Evolutionary conservation across 1,140 invertebrate genomes (phyloP).

Genomic region (Apis dorsata): DNA sequence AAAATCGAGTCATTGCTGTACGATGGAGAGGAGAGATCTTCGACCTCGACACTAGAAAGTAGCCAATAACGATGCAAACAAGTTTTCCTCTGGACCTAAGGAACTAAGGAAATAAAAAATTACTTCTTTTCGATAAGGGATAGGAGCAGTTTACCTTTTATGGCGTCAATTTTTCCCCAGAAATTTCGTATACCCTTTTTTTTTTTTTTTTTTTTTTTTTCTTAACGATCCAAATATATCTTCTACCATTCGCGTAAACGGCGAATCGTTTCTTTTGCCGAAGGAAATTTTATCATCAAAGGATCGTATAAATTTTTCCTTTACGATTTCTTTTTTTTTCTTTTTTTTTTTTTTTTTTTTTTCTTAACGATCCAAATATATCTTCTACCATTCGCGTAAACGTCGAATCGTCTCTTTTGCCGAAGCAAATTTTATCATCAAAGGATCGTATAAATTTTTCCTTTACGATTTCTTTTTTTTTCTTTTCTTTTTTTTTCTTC

Average conservation of each 20-base stretch:
- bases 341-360: too few species aligned
- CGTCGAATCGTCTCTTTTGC: too few species aligned
- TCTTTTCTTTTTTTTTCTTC: too few species aligned
- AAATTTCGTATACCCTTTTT: neutral
- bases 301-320: neutral
- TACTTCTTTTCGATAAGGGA: conserved; percentile 11
- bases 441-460: neutral
- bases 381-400: neutral
- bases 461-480: too few species aligned
- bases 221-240: neutral
- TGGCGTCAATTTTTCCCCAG: neutral
- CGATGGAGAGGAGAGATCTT: neutral
- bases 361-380: neutral
- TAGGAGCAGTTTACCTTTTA: neutral
- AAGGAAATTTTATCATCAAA: neutral
- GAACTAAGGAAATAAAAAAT: conserved; percentile 3
- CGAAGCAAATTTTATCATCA: neutral
- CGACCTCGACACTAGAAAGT: conserved; percentile 33
- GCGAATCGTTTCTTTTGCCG: too few species aligned
- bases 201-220: neutral
- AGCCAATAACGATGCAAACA: conserved; percentile 65
- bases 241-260: neutral
- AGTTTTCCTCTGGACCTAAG: conserved; percentile 24
- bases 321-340: too few species aligned
- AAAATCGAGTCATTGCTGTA: neutral